Conservation (phyloP, 2,797 vertebrate species). For the Malacoraja senta region DNA sequence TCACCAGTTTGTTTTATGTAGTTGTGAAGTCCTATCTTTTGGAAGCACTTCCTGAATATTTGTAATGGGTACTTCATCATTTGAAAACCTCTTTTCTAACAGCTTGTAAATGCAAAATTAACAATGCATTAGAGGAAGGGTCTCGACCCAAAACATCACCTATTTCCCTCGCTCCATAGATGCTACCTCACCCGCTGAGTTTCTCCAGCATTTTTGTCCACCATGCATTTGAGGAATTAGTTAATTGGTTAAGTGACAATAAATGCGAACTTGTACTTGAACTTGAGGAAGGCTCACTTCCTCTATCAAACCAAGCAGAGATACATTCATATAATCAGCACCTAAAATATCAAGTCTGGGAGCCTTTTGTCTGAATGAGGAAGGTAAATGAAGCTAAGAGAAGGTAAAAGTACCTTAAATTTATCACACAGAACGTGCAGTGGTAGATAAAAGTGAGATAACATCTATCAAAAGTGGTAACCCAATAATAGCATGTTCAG, state of each 20-base stretch:
- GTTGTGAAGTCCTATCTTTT: not conserved
- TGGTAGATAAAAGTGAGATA: not conserved
- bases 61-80: not conserved
- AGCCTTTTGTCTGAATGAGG: not conserved
- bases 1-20: too few relatives aligned
- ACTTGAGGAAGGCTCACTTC: not conserved
- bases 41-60: not conserved
- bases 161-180: too few relatives aligned
- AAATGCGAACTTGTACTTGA: too few relatives aligned
- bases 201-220: too few relatives aligned
- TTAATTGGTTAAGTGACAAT: too few relatives aligned
- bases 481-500: not conserved
- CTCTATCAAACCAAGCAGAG: not conserved
- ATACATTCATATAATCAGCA: not conserved
- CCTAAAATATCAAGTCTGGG: not conserved
- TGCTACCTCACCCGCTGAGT: too few relatives aligned
- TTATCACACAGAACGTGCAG: not conserved
- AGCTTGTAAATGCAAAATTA: not conserved
- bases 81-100: not conserved
- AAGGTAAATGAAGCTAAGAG: not conserved
- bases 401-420: not conserved
- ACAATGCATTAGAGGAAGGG: not conserved
- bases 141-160: too few relatives aligned
- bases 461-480: not conserved
- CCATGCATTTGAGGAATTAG: too few relatives aligned